Conservation (phyloP, 2,113 vertebrate species). For the Ceyx margarethae region DNA sequence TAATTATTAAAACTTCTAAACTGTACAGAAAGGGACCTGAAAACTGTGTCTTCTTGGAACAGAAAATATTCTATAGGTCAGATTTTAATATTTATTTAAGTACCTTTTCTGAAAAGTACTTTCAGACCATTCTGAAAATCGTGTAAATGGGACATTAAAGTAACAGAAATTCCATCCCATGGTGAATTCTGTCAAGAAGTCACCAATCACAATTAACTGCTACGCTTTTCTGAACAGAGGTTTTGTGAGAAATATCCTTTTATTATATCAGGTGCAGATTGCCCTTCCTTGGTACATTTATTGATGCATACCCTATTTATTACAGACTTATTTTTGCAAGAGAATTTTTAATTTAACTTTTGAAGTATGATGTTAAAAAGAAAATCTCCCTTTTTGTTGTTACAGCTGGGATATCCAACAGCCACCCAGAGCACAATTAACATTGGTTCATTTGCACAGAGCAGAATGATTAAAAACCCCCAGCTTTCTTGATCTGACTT, state of each 20-base stretch:
- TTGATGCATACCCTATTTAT: conserved; percentile 30
- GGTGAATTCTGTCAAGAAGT: neutral
- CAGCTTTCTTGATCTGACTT: conserved; percentile 13
- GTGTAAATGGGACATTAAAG: neutral
- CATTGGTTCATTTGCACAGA: neutral
- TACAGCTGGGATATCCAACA: conserved; percentile 38
- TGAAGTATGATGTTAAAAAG: conserved; percentile 42
- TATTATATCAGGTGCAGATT: conserved; percentile 53
- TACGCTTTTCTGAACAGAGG: neutral
- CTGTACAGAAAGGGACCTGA: neutral
- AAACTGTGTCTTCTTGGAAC: neutral
- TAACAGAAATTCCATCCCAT: neutral
- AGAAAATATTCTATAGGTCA: neutral
- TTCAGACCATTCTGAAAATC: neutral
- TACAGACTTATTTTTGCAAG: conserved; percentile 40
- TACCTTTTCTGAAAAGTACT: neutral
- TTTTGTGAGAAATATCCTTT: conserved; percentile 1
- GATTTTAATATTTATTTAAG: neutral
- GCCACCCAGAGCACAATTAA: neutral
- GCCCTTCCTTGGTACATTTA: conserved; percentile 24
- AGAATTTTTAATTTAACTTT: conserved; percentile 52
- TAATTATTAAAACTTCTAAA: neutral
- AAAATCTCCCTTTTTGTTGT: conserved; percentile 41
- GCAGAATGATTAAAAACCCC: neutral
- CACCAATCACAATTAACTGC: neutral